A percentile compares a stretch with the other conserved stretches of the same genome.
phyloP scores from a whole-genome alignment of 2,113 vertebrate genomes.

The Rana temporaria region DNA sequence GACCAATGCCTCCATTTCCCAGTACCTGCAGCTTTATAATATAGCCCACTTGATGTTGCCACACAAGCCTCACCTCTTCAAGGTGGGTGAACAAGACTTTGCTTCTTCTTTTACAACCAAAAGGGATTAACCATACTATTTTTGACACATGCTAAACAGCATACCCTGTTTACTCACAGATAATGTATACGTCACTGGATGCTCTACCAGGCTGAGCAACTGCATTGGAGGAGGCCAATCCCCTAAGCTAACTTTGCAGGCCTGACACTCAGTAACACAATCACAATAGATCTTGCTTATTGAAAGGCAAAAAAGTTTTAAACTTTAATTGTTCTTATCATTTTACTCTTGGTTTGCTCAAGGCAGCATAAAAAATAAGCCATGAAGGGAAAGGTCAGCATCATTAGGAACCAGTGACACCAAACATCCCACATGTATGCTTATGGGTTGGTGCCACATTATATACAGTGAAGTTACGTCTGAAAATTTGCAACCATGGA shows the following conservation, averaged over 20 bases:
- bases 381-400: slow-evolving; percentile 9
- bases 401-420: slow-evolving; percentile 23
- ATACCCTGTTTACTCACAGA: slow-evolving; percentile 29
- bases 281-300: neutral
- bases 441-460: slow-evolving; percentile 17
- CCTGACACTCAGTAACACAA: slow-evolving; percentile 19
- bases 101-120: neutral
- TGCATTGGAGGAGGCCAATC: neutral
- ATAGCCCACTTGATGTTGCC: neutral
- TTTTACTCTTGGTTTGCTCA: neutral
- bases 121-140: neutral
- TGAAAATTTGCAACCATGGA: slow-evolving; percentile 21
- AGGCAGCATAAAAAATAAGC: slow-evolving; percentile 9
- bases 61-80: neutral
- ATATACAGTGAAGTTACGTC: slow-evolving; percentile 37
- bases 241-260: neutral
- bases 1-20: no score
- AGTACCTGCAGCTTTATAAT: no score
- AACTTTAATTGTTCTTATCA: neutral
- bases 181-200: neutral
- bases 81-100: neutral
- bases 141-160: slow-evolving; percentile 20
- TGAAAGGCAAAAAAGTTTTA: neutral
- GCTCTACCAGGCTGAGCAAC: slow-evolving; percentile 2
- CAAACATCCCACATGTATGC: slow-evolving; percentile 14